Evolutionary conservation across 2,888 invertebrate genomes (phyloP).

Genomic region (Epistrophe eligans): DNA sequence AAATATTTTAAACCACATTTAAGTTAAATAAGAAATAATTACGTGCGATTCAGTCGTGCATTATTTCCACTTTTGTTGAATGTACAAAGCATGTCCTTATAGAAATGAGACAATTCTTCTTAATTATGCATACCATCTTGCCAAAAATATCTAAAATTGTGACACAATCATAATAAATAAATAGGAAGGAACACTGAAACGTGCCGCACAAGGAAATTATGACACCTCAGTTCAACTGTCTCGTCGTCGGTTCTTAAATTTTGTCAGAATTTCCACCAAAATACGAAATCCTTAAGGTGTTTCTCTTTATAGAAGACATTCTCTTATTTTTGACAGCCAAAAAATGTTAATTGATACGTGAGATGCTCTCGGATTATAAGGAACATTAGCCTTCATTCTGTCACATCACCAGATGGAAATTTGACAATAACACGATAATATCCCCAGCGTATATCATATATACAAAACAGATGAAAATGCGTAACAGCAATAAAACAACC

Average conservation of each 20-base stretch:
- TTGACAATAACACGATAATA: neutral
- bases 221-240: neutral
- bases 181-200: neutral
- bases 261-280: neutral
- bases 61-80: neutral
- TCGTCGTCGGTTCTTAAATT: neutral
- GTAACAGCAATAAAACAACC: neutral
- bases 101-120: neutral
- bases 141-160: neutral
- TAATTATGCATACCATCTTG: constrained; percentile 13
- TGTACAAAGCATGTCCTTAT: neutral
- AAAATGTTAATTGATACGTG: constrained; percentile 48
- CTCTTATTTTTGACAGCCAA: neutral
- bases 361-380: constrained; percentile 19
- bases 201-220: constrained; percentile 2
- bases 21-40: neutral
- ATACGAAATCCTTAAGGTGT: neutral
- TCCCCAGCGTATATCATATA: neutral
- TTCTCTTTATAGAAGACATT: constrained; percentile 5
- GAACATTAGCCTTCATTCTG: constrained; percentile 26
- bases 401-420: constrained; percentile 39
- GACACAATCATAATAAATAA: neutral
- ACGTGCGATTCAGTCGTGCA: neutral
- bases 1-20: no score
- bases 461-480: constrained; percentile 12